Conservation (phyloP, 2,797 vertebrate species). For the Manis javanica region DNA sequence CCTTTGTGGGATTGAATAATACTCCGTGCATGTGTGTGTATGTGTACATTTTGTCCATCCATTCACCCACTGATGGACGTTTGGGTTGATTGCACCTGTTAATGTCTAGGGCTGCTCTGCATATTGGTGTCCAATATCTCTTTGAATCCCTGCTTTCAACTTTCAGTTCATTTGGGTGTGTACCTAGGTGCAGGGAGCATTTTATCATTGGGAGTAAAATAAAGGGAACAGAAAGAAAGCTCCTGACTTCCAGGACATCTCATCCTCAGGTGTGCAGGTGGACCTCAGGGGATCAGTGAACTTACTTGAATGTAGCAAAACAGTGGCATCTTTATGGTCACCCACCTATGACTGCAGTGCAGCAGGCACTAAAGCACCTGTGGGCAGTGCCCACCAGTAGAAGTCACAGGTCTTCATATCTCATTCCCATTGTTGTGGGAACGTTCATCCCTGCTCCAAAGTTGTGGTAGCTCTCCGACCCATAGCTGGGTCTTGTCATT, state of each 20-base stretch:
- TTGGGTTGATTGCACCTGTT: background rate
- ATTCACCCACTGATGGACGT: background rate
- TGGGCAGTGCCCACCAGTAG: background rate
- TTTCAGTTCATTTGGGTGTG: background rate
- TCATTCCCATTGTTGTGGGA: fast-evolving
- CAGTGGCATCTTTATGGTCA: background rate
- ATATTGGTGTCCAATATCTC: fast-evolving
- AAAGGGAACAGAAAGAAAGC: background rate
- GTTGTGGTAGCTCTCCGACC: background rate
- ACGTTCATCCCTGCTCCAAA: background rate
- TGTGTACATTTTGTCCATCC: background rate
- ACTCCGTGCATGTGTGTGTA: background rate
- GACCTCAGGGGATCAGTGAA: background rate
- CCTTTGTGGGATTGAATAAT: background rate
- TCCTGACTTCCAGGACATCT: background rate
- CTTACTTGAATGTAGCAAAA: background rate
- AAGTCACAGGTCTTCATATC: background rate
- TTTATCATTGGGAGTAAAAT: background rate
- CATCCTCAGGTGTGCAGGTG: background rate
- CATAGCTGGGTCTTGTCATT: background rate
- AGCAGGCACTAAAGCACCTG: no score
- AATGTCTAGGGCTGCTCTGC: no score
- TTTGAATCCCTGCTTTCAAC: background rate
- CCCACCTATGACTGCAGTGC: background rate
- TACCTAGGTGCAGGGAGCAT: background rate